Base-by-base conservation (phyloP, 1,140 invertebrate genomes). In the Bombus ignitus region DNA sequence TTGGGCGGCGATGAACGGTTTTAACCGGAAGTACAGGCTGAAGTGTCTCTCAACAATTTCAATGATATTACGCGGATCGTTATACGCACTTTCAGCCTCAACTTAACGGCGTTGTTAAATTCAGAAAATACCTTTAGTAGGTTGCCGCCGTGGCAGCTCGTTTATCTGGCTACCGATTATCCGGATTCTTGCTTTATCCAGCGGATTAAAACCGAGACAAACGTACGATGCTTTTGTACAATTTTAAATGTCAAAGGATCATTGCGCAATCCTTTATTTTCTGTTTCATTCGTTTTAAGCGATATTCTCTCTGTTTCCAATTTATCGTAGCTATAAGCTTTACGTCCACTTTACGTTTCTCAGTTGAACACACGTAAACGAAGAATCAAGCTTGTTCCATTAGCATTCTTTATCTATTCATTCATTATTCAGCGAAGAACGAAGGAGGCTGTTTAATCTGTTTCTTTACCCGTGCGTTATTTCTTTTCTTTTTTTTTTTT, bases 61-160 rank as follows among this genome's bases (percentile, higher is more conserved):
- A 73, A 81, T 72, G 80, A 88, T 80, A 88, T 74, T 75, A 68
- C 65, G n/a, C 68, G 10, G 47, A 66, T 78, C 75, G 73, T 74
- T 47, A 35, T 57, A 65, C 59, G 53, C 81, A 25, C 72, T 75
- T 75, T 82, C 15, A 32, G 8, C 25, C n/a, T 5, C n/a, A 10
- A 65, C 57, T 82, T 75, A 53, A 75, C 25, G 72, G 39, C 59
- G 42, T 35, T 66, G 72, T 75, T 75, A 82, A 75, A 47, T 66
- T 65, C 32, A 22, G 72, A 42, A 39, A 66, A 82, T 37, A 42
- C 53, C n/a, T 66, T 37, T 25, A 5, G 72, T 66, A 66, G 75
- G 66, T 53, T 28, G 42, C 18, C 13, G 25, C 1, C 3, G 25
- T 8, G n/a, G n/a, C 9, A 6, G 35, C 28, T 8, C 68, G 68